These are phyloP conservation scores for Petrocephalus schoutedeni DNA, from an alignment of 2,797 vertebrate genomes.

Conservation along the genomic window DNA sequence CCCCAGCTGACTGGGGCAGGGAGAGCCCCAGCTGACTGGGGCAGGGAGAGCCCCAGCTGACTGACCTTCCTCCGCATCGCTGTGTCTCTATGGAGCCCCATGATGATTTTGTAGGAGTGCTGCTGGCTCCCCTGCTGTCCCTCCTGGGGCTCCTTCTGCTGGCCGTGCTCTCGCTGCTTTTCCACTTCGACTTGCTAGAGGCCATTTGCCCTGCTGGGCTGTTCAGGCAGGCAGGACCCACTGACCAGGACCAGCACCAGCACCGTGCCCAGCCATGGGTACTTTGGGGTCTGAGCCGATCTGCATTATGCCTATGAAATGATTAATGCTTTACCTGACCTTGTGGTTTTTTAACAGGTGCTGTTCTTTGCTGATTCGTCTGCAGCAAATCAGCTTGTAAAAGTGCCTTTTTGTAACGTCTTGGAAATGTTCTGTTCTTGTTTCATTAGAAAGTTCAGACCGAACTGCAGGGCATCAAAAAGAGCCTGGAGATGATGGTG, in stretches of 20 bases:
- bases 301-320: background rate
- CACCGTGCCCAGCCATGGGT: background rate
- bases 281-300: background rate
- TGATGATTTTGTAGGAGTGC: background rate
- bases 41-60: no score
- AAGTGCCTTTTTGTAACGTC: background rate
- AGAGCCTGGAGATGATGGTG: conserved; percentile 67
- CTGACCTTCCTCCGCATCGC: background rate
- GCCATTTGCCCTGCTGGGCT: background rate
- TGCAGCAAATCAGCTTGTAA: background rate
- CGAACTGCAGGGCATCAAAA: conserved; percentile 81
- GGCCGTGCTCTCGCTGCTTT: conserved; percentile 2
- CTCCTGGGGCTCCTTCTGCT: background rate
- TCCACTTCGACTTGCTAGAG: conserved; percentile 18
- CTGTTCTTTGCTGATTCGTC: background rate
- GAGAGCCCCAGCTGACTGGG: background rate
- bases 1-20: conserved; percentile 32
- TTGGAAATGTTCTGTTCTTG: background rate
- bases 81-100: background rate
- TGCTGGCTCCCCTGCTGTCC: background rate
- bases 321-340: background rate
- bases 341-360: background rate
- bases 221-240: background rate
- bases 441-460: conserved; percentile 73
- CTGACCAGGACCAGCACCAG: background rate